Base-by-base conservation (phyloP, 2,797 vertebrate species). In the Erethizon dorsatum region DNA sequence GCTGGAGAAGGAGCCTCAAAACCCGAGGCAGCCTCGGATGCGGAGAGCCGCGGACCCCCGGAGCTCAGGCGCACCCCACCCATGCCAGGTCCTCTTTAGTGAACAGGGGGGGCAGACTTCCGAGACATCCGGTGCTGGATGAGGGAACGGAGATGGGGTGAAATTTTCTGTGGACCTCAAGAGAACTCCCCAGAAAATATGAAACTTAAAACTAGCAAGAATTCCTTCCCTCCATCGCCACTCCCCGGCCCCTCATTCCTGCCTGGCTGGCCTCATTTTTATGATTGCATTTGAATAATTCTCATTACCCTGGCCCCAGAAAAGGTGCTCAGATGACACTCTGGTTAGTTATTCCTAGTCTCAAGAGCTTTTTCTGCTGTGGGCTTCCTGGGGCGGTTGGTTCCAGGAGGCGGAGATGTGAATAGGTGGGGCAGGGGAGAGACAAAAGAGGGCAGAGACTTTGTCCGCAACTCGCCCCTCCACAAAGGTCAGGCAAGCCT, bases 201-300 rank as follows among this genome's bases (percentile, higher is more conserved):
- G 65, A 94, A 95, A 95, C 96, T 97, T 93, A 63, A 88, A 90
- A 87, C 89, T 67, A 80, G 90, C 90, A 33, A 95, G 94, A 87
- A 95, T 90, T 57, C 57, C 83, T 92, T 52, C 50, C 85, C 78
- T 71, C 80, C 54, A 22, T 73, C 92, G 50, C 28, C 61, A 22
- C 52, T 45, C 54, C n/a, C 63, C 90, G 59, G 45, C 86, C 84
- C 83, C 91, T 82, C 37, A 63, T 97, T 77, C 94, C 95, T 95
- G 57, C 94, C 95, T 88, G 90, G 31, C 83, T 97, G 98, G 94
- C 97, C 97, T 98, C 97, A 79, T 98, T 98, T 97, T 97, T 98
- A 97, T 98, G 97, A 98, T 97, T 97, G 96, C 95, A 97, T 98
- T 97, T 98, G 97, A 98, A 98, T 98, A 97, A 98, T 97, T 97